Conservation (phyloP, 2,888 invertebrate genomes). For the Capitulum mitella region DNA sequence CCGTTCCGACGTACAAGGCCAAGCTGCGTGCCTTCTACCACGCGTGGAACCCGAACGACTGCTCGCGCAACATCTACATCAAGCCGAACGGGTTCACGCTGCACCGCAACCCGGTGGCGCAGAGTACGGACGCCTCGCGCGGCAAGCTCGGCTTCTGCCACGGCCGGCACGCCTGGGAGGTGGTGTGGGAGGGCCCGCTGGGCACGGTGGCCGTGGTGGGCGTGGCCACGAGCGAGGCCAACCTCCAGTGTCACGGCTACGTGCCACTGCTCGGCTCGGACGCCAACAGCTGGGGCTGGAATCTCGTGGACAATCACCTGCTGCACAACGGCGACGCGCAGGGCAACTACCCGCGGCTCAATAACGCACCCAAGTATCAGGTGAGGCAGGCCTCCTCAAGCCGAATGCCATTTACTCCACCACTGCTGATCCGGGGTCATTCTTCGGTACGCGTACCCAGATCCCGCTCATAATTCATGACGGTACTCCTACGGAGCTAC, state of each 20-base stretch:
- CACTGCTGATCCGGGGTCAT: no score
- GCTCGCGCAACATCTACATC: conserved; percentile 92
- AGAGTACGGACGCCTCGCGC: conserved; percentile 91
- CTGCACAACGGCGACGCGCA: conserved; percentile 92
- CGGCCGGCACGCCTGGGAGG: conserved; percentile 95
- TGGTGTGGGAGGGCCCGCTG: conserved; percentile 95
- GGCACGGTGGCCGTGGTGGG: conserved; percentile 98
- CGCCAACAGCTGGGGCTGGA: conserved; percentile 99
- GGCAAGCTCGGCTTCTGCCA: conserved; percentile 79
- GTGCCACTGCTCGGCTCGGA: conserved; percentile 89
- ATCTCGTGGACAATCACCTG: conserved; percentile 93
- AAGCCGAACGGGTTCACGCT: conserved; percentile 95
- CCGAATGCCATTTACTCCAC: no score
- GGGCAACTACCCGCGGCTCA: conserved; percentile 85
- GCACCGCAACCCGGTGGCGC: conserved; percentile 96
- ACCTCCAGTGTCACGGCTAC: conserved; percentile 90
- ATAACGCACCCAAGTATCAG: conserved; percentile 96
- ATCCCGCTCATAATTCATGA: no score
- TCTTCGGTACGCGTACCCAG: no score
- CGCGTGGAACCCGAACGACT: conserved; percentile 96
- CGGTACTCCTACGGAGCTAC: no score
- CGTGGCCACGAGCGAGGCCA: conserved; percentile 87
- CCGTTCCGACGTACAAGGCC: conserved; percentile 81
- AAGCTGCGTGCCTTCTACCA: conserved; percentile 88
- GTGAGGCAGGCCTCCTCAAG: no score